Evolutionary conservation across 1,140 invertebrate species (phyloP).

Genomic region (Drosophila repleta): DNA sequence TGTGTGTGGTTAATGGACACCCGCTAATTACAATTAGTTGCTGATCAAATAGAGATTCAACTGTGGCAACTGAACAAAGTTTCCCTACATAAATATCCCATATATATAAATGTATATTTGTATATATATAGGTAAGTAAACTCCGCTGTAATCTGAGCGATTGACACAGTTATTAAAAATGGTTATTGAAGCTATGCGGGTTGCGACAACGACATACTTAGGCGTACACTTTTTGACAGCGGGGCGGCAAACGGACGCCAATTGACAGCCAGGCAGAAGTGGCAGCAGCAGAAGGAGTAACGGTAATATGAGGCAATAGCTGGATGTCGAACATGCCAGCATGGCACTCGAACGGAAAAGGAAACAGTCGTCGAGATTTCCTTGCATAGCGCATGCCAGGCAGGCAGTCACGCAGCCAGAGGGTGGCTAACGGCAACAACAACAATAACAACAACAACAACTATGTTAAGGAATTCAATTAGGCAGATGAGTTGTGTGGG

Average conservation of each 20-base stretch:
- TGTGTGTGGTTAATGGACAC: slow-evolving; percentile 4
- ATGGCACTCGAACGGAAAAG: slow-evolving; percentile 62
- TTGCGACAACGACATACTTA: slow-evolving; percentile 71
- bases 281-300: slow-evolving; percentile 23
- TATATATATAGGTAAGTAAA: no score
- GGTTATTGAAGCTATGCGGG: slow-evolving; percentile 64
- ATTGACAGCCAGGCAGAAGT: slow-evolving; percentile 72
- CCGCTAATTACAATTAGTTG: slow-evolving; percentile 57
- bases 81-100: no score
- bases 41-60: slow-evolving; percentile 23
- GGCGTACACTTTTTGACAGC: slow-evolving; percentile 70
- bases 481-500: slow-evolving; percentile 71
- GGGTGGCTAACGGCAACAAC: slow-evolving; percentile 8
- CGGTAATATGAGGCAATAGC: slow-evolving; percentile 4
- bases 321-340: slow-evolving; percentile 65
- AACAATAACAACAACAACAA: neutral
- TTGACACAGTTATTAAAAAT: slow-evolving; percentile 78
- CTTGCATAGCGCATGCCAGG: slow-evolving; percentile 45
- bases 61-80: neutral
- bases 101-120: slow-evolving; percentile 1
- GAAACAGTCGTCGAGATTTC: slow-evolving; percentile 74
- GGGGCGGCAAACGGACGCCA: slow-evolving; percentile 19
- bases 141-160: neutral
- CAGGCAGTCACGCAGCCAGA: neutral
- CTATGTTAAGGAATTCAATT: slow-evolving; percentile 77